phyloP scores from a whole-genome alignment of 23 tunicate species.

The Trididemnum miniatum region DNA sequence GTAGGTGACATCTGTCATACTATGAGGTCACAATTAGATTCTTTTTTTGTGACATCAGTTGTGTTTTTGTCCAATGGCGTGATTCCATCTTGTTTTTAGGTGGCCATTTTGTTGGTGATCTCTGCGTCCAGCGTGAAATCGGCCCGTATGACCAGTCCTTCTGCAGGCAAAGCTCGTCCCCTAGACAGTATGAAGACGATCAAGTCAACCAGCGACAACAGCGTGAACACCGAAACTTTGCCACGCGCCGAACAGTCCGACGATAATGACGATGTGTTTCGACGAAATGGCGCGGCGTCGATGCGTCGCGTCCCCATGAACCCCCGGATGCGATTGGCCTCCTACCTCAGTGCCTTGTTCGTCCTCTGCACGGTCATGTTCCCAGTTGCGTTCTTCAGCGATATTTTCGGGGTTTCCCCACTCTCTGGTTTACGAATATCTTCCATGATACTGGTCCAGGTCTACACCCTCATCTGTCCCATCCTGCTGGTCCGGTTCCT shows the following conservation, averaged over 20 bases:
- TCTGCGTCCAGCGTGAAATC: neutral
- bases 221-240: neutral
- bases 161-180: neutral
- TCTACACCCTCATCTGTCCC: slow-evolving; percentile 62
- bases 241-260: neutral
- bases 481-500: slow-evolving; percentile 44
- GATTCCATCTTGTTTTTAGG: neutral
- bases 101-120: neutral
- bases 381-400: slow-evolving; percentile 41
- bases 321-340: slow-evolving; percentile 48
- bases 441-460: slow-evolving; percentile 34
- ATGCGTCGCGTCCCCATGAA: neutral
- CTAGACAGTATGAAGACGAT: neutral
- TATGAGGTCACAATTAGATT: no score
- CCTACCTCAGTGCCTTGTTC: slow-evolving; percentile 26
- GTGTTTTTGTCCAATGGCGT: no score
- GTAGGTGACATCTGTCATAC: slow-evolving; percentile 22
- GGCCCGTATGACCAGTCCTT: neutral
- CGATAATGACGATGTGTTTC: slow-evolving; percentile 9
- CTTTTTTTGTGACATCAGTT: no score
- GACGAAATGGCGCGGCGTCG: neutral
- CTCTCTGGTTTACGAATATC: slow-evolving; percentile 14
- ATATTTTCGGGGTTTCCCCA: neutral
- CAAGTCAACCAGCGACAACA: neutral
- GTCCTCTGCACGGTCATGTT: slow-evolving; percentile 44